These are phyloP conservation scores for Melanotaenia duboulayi DNA, from an alignment of 2,113 vertebrate genomes.

Conservation along the genomic window DNA sequence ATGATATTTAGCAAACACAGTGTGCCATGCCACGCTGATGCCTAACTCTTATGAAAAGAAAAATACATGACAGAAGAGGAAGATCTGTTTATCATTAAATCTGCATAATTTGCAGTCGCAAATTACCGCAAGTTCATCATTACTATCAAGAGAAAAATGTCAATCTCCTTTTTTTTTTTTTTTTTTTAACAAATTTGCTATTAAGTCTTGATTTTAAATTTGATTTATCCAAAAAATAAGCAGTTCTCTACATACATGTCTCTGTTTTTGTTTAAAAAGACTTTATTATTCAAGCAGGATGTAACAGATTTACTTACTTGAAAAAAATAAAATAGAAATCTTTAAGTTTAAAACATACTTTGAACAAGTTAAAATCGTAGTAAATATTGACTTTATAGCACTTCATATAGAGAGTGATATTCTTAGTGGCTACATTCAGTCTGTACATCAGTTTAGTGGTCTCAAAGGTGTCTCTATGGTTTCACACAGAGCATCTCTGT, in stretches of 20 bases:
- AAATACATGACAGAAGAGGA: background rate
- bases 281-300: too few relatives aligned
- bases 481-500: conserved; percentile 58
- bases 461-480: conserved; percentile 57
- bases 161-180: background rate
- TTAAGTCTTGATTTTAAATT: background rate
- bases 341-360: background rate
- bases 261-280: background rate
- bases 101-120: background rate
- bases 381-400: background rate
- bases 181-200: background rate
- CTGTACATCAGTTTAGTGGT: conserved; percentile 30
- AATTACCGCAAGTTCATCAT: too few relatives aligned
- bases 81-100: background rate
- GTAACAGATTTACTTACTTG: background rate
- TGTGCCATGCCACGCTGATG: conserved; percentile 13
- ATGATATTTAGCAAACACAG: conserved; percentile 10
- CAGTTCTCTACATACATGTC: too few relatives aligned
- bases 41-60: conserved; percentile 16
- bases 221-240: background rate
- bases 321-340: background rate
- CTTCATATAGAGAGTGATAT: background rate
- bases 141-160: too few relatives aligned
- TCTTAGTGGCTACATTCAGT: conserved; percentile 4
- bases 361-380: background rate